Percentiles rank a stretch among this genome's conserved stretches.
Evolutionary conservation across 2,113 vertebrate species (phyloP).

Genomic region (Gambusia holbrooki): DNA sequence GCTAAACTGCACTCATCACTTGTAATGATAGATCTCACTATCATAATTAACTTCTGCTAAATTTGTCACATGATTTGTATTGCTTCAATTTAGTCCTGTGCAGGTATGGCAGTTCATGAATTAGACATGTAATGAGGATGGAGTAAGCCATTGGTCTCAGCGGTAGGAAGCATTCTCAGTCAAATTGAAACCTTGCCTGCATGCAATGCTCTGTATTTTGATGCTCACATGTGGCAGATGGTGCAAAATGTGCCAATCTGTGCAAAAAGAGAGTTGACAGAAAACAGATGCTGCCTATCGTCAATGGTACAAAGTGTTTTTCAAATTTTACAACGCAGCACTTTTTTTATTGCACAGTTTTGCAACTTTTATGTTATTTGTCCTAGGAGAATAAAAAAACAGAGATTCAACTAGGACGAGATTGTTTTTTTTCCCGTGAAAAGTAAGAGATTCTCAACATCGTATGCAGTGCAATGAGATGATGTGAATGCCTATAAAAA

Average conservation of each 20-base stretch:
- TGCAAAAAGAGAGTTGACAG: constrained; percentile 53
- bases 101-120: constrained; percentile 41
- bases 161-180: constrained; percentile 23
- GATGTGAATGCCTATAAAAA: not conserved
- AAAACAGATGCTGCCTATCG: constrained; percentile 29
- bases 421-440: constrained; percentile 1
- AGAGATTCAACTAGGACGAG: not conserved
- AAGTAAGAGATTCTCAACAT: not conserved
- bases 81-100: constrained; percentile 14
- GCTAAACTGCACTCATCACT: constrained; percentile 1
- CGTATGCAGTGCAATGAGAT: not conserved
- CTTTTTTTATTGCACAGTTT: constrained; percentile 26
- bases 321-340: constrained; percentile 32
- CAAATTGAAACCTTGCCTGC: constrained; percentile 20
- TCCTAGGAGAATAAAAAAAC: constrained; percentile 7
- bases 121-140: constrained; percentile 16
- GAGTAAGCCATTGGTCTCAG: constrained; percentile 46
- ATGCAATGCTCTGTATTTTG: constrained; percentile 25
- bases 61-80: constrained; percentile 35
- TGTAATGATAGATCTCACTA: constrained; percentile 23
- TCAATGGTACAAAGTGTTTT: constrained; percentile 32
- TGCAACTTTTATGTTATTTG: constrained; percentile 32
- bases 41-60: constrained; percentile 36
- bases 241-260: constrained; percentile 34
- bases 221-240: constrained; percentile 49